Percentiles rank a stretch among this genome's conserved stretches.
Conservation (phyloP, 1,140 invertebrate species). For the Drosophila kikkawai region DNA sequence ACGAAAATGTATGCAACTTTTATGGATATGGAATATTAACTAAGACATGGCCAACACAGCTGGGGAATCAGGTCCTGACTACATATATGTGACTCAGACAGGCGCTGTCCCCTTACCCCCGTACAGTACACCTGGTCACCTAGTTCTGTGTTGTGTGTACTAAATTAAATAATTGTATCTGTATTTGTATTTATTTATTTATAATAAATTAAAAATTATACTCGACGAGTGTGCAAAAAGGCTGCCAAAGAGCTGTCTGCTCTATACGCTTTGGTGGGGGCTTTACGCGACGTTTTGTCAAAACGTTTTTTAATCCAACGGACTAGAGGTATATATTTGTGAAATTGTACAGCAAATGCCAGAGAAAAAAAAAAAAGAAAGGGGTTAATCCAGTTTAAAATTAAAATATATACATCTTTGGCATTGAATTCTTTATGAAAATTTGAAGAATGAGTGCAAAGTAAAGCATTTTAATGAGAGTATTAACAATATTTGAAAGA, state of each 20-base stretch:
- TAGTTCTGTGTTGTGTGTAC: constrained; percentile 44
- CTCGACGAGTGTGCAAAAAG: constrained; percentile 29
- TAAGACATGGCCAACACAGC: constrained; percentile 3
- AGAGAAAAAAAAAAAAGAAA: not conserved
- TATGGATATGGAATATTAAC: constrained; percentile 1
- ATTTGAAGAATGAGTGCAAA: not conserved
- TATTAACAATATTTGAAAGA: too few species aligned
- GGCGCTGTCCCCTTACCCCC: constrained; percentile 2
- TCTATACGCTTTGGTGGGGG: not conserved
- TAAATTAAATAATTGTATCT: constrained; percentile 61
- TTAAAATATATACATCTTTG: too few species aligned
- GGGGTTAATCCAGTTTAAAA: not conserved
- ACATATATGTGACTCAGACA: constrained; percentile 2
- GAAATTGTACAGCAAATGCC: constrained; percentile 33
- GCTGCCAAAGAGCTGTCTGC: constrained; percentile 25
- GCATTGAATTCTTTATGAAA: not conserved
- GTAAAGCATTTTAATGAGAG: too few species aligned
- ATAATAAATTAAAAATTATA: constrained; percentile 78
- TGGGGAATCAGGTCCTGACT: not conserved
- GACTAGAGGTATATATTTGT: constrained; percentile 38
- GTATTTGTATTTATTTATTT: constrained; percentile 79
- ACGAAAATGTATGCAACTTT: not conserved
- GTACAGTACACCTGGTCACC: constrained; percentile 21
- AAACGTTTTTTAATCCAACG: constrained; percentile 72
- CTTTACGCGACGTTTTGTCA: constrained; percentile 69